phyloP scores from a whole-genome alignment of 2,113 vertebrate species.

The Oxyruncus cristatus region DNA sequence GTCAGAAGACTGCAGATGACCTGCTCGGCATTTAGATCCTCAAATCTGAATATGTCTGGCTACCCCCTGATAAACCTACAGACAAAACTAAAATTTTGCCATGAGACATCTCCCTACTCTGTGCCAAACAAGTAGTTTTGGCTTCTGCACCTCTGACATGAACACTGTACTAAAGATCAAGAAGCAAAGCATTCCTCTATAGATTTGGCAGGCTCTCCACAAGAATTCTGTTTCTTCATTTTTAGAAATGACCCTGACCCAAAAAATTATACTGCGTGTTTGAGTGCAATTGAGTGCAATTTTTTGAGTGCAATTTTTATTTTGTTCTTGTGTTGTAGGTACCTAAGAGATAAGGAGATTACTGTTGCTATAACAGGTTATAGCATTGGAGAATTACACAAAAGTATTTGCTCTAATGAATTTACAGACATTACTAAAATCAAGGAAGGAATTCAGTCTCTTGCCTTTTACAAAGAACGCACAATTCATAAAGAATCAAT shows the following conservation, averaged over 20 bases:
- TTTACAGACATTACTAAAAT: not conserved
- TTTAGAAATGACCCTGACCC: not conserved
- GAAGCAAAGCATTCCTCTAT: not conserved
- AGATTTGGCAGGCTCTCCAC: not conserved
- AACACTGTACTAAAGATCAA: not conserved
- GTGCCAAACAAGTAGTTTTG: not conserved
- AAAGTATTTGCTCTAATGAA: not conserved
- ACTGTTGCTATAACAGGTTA: not conserved
- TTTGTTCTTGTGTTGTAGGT: not conserved
- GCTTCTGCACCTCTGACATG: not conserved
- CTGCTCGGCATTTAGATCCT: not conserved
- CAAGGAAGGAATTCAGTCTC: not conserved
- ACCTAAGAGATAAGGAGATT: not conserved
- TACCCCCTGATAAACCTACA: not conserved
- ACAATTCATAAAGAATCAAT: not conserved
- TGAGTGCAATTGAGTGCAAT: too few species aligned
- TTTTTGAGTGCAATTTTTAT: not conserved
- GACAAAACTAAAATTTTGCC: not conserved
- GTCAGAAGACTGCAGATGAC: not conserved
- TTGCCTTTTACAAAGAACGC: not conserved
- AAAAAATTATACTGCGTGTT: not conserved
- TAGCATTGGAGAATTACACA: not conserved
- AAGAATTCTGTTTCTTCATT: not conserved
- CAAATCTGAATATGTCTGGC: not conserved
- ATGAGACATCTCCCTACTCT: not conserved